Conservation (phyloP, 1,140 invertebrate genomes). For the Scylla paramamosain region DNA sequence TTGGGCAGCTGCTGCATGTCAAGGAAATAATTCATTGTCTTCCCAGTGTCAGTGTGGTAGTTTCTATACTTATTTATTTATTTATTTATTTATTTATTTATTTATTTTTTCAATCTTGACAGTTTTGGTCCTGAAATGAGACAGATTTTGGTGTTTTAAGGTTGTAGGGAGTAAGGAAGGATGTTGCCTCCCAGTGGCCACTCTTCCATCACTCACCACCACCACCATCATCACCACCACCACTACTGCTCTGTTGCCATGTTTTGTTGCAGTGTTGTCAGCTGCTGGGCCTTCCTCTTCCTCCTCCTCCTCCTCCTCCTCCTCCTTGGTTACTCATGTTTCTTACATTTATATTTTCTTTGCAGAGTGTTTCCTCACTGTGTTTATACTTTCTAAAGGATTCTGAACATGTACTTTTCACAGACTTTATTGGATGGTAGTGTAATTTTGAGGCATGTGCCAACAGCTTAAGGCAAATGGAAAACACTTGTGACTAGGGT, state of each 20-base stretch:
- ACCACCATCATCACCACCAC: not conserved
- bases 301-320: not conserved
- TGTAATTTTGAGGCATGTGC: conserved; percentile 11
- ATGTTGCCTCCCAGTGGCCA: not conserved
- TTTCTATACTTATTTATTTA: too few species aligned
- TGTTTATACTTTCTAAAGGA: too few species aligned
- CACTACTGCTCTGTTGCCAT: not conserved
- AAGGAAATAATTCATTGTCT: too few species aligned
- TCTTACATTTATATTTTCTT: too few species aligned
- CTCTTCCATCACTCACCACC: conserved; percentile 1
- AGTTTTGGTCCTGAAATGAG: not conserved
- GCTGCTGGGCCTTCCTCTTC: not conserved
- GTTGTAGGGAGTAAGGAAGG: not conserved
- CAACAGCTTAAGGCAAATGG: not conserved
- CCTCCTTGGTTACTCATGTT: not conserved
- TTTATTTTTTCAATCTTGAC: too few species aligned
- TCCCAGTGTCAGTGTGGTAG: too few species aligned
- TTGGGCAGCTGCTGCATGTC: too few species aligned
- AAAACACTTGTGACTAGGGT: not conserved
- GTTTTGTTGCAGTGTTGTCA: too few species aligned
- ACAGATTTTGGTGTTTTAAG: not conserved
- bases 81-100: not conserved
- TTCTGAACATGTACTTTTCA: not conserved
- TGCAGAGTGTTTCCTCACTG: not conserved
- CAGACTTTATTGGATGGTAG: not conserved